phyloP scores from a whole-genome alignment of 2,113 vertebrate genomes.

The Castor canadensis region DNA sequence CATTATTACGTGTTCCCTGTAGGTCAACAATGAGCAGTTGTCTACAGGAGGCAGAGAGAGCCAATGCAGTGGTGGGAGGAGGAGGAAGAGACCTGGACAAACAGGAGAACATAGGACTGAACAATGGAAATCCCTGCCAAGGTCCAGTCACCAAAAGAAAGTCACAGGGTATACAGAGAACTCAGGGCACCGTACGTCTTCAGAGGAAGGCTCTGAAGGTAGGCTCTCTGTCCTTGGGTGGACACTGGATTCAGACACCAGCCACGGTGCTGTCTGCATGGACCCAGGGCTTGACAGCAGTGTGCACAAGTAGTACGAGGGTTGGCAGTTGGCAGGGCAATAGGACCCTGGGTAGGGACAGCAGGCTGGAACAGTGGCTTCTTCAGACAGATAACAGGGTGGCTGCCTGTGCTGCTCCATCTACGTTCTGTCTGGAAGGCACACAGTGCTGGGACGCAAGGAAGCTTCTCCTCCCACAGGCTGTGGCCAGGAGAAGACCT shows the following conservation, averaged over 20 bases:
- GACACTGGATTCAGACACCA: background rate
- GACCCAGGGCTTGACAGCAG: background rate
- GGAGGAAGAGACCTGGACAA: background rate
- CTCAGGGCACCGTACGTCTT: background rate
- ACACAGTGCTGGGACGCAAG: background rate
- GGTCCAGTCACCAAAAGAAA: background rate
- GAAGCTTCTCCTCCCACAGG: background rate
- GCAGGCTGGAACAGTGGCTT: background rate
- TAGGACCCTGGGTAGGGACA: background rate
- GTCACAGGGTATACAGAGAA: background rate
- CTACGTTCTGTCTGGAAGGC: background rate
- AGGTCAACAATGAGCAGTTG: background rate
- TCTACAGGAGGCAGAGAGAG: background rate
- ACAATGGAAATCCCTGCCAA: background rate
- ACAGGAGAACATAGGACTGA: background rate
- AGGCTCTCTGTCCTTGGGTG: fast-evolving
- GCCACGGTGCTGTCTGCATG: background rate
- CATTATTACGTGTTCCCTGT: background rate
- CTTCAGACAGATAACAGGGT: background rate
- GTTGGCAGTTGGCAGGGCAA: background rate
- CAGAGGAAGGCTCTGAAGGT: background rate
- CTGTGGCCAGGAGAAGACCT: background rate
- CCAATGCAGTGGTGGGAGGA: background rate
- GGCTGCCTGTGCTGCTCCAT: background rate
- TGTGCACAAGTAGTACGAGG: background rate